Evolutionary conservation across 2,888 invertebrate genomes (phyloP).

Genomic region (Dasypolia templi): DNA sequence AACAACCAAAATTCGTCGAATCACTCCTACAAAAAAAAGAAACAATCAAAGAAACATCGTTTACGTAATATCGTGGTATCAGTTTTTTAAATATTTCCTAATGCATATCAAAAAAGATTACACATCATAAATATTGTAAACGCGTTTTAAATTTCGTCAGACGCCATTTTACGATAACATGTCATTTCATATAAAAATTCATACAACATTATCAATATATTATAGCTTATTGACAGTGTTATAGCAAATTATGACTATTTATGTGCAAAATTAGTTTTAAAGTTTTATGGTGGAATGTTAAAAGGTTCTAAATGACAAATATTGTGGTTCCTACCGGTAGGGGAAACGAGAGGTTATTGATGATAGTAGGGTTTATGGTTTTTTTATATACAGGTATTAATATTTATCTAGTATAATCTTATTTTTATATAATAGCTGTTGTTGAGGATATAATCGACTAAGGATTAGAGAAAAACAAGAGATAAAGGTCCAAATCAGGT

Average conservation of each 20-base stretch:
- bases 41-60: conserved; percentile 18
- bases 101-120: conserved; percentile 49
- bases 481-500: neutral
- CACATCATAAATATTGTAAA: conserved; percentile 70
- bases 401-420: neutral
- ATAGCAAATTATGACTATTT: conserved; percentile 80
- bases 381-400: neutral
- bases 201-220: conserved; percentile 72
- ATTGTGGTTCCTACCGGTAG: conserved; percentile 45
- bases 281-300: conserved; percentile 48
- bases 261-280: conserved; percentile 73
- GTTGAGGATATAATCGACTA: neutral
- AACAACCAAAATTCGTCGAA: neutral
- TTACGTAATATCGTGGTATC: conserved; percentile 27
- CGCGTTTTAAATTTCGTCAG: conserved; percentile 73
- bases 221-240: conserved; percentile 75
- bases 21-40: neutral
- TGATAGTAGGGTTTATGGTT: neutral
- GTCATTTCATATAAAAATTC: conserved; percentile 54
- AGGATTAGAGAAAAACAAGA: neutral
- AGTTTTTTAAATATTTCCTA: conserved; percentile 33
- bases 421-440: neutral
- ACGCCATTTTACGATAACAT: conserved; percentile 64
- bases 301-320: conserved; percentile 35
- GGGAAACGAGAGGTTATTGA: conserved; percentile 43